A percentile compares a stretch with the other conserved stretches of the same genome.
These are phyloP conservation scores for Chrysemys picta DNA, from an alignment of 2,113 vertebrate species.

Conservation along the genomic window DNA sequence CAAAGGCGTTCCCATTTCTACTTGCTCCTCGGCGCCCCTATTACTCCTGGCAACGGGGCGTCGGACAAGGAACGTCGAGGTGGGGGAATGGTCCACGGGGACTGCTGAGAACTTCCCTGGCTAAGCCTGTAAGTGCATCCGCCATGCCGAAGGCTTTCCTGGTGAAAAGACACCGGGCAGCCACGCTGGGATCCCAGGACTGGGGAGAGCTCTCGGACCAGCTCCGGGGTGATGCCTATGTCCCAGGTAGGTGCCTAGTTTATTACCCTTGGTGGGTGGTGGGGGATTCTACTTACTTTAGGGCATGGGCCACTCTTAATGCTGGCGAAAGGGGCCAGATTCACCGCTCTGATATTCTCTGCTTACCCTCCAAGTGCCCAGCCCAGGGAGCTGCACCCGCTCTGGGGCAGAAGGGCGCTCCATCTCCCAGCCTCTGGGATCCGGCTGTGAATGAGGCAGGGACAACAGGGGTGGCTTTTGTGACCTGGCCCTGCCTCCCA, in stretches of 20 bases:
- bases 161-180: slow-evolving; percentile 65
- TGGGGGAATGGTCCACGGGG: neutral
- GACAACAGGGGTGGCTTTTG: neutral
- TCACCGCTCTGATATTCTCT: neutral
- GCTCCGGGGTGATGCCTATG: slow-evolving; percentile 70
- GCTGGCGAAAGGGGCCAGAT: neutral
- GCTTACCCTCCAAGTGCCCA: neutral
- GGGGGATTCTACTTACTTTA: neutral
- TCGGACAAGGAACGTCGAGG: neutral
- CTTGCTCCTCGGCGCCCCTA: neutral
- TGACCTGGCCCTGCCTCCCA: neutral
- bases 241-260: slow-evolving; percentile 60
- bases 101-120: neutral
- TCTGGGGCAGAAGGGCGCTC: neutral
- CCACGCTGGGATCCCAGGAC: neutral
- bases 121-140: too few species aligned
- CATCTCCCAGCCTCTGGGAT: neutral
- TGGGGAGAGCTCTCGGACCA: slow-evolving; percentile 71
- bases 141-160: slow-evolving; percentile 74
- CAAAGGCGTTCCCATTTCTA: neutral
- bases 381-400: neutral
- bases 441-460: neutral
- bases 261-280: neutral
- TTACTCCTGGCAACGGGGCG: neutral
- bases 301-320: neutral